Evolutionary conservation across 1,140 invertebrate species (phyloP).

Genomic region (Solenopsis invicta): DNA sequence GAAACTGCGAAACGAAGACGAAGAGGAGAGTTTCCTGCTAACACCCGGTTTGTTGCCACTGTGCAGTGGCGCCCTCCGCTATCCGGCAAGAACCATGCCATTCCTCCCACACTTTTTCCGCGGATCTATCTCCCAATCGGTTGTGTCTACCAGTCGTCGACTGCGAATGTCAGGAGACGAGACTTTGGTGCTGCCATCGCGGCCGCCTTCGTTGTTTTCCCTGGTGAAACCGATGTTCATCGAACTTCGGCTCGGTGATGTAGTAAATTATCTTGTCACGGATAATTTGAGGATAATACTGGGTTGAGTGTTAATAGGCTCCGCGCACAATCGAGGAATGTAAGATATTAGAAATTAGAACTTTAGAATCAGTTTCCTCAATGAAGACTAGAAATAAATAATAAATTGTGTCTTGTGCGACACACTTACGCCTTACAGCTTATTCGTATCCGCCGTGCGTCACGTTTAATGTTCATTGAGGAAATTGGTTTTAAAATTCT

Average conservation of each 20-base stretch:
- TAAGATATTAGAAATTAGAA: no score
- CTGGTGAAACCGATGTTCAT: not conserved
- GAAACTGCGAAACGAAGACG: conserved; percentile 39
- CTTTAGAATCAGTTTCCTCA: no score
- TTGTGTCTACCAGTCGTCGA: conserved; percentile 38
- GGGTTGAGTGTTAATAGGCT: not conserved
- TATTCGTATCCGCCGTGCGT: no score
- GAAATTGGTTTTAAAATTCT: no score
- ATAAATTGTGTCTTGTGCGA: no score
- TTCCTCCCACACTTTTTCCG: conserved; percentile 48
- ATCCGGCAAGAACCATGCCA: conserved; percentile 46
- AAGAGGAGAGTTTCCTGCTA: conserved; percentile 59
- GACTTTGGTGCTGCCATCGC: conserved; percentile 27
- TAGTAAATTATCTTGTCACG: not conserved
- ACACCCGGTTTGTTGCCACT: conserved; percentile 62
- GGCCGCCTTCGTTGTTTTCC: not conserved
- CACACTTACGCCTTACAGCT: no score
- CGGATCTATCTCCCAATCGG: conserved; percentile 47
- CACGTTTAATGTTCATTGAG: no score
- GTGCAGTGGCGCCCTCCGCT: conserved; percentile 83
- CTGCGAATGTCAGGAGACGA: conserved; percentile 29
- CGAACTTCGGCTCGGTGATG: not conserved
- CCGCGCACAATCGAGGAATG: no score
- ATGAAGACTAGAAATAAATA: no score
- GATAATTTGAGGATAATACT: not conserved